Evolutionary conservation across 1,140 invertebrate species (phyloP), one percentile per base, ranked within the genome.

Genomic region (Akabosia matsudoensis): DNA sequence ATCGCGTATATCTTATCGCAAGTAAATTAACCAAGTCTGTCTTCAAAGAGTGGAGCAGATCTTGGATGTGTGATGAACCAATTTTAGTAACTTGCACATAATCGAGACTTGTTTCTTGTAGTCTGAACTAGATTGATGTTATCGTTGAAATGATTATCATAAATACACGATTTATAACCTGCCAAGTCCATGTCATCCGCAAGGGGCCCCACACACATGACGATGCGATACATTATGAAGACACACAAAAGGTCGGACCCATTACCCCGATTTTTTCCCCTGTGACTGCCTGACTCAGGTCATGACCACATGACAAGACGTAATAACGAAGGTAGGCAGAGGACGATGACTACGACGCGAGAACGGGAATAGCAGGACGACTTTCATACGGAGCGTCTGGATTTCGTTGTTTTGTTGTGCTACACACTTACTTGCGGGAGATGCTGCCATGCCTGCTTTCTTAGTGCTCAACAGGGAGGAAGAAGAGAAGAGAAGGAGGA

Each of bases 401-500:
- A 45, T 61, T 61, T 61, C 54, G 54, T 61, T 61, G 54, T 61
- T n/a, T n/a, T 45, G 54, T 24, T 61, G 54, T 61, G 24, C 14
- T 24, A 61, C 54, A 61, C 54, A 61, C 54, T 67, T 67, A 67
- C 61, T 67, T 67, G 61, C 2, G 61, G 61, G 31, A 7, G 61
- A 28, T 67, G 61, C 61, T n/a, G 28, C 28, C 24, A 1, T 31
- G 24, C 24, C 61, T 28, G 7, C 28, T 67, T 31, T 67, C 28
- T 67, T 28, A 13, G 61, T 30, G 61, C 30, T 28, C 61, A 30
- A 28, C 24, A 67, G 26, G 30, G 61, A 31, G 61, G 30, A 31
- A 31, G 30, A 67, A 31, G 30, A 67, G 61, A 67, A 31, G 30
- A 67, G 61, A 67, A 67, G 61, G 61, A 67, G 61, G 61, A 67